Percentiles rank a stretch among this genome's conserved stretches.
These are phyloP conservation scores for Drosophila santomea DNA, from an alignment of 1,140 invertebrate species.

Conservation along the genomic window DNA sequence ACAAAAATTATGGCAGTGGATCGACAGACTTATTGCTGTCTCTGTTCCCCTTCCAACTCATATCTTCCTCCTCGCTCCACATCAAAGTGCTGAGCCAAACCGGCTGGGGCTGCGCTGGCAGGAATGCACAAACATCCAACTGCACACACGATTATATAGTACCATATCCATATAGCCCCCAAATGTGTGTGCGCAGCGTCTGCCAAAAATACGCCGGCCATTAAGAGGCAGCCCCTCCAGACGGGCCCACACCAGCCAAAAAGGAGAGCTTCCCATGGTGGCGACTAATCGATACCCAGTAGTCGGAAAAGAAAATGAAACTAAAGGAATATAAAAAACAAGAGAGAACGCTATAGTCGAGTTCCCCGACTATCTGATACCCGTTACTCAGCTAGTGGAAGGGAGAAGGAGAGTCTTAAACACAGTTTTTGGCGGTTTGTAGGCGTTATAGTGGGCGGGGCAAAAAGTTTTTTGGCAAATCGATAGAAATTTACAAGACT, in stretches of 20 bases:
- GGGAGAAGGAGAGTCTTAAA: no score
- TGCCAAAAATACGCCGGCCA: conserved; percentile 78
- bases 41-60: background rate
- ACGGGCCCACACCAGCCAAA: conserved; percentile 48
- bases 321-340: no score
- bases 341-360: no score
- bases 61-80: conserved; percentile 5
- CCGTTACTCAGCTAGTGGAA: no score
- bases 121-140: conserved; percentile 43
- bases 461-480: no score
- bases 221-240: conserved; percentile 56
- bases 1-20: conserved; percentile 82
- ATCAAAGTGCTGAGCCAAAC: conserved; percentile 52
- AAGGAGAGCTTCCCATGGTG: background rate
- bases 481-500: no score
- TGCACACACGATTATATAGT: conserved; percentile 23
- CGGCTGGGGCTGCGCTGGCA: conserved; percentile 49
- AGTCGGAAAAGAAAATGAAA: no score
- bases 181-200: conserved; percentile 79
- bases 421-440: no score
- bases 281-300: conserved; percentile 8
- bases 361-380: no score
- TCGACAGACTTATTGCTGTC: conserved; percentile 77
- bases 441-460: no score
- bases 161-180: conserved; percentile 30